These are phyloP conservation scores for Centroberyx gerrardi DNA, from an alignment of 2,797 vertebrate genomes.

Conservation along the genomic window DNA sequence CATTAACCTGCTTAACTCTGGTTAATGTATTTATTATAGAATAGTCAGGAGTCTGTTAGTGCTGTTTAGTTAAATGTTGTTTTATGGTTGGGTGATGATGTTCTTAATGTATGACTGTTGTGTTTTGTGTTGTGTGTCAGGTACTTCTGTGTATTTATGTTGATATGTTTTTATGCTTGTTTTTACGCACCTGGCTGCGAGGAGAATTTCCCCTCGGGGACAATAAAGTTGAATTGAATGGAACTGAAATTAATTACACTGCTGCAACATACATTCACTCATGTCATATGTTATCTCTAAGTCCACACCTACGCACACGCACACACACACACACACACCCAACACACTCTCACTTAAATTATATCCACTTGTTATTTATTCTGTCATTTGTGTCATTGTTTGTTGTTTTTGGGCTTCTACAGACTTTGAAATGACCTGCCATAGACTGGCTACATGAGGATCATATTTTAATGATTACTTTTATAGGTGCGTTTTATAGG, in stretches of 20 bases:
- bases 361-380: no score
- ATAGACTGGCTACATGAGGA: no score
- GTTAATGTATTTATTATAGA: neutral
- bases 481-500: no score
- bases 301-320: neutral
- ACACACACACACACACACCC: no score
- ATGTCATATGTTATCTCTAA: no score
- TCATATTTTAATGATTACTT: no score
- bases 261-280: neutral
- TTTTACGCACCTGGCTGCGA: neutral
- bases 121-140: neutral
- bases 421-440: no score
- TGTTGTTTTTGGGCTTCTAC: no score
- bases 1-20: neutral
- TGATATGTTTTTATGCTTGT: no score
- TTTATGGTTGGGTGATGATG: neutral
- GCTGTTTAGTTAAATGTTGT: neutral
- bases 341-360: no score
- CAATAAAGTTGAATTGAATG: neutral
- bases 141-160: no score
- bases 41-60: neutral
- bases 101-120: neutral
- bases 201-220: neutral
- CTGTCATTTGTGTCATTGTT: no score
- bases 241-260: conserved; percentile 1